Evolutionary conservation across 2,113 vertebrate species (phyloP).

Genomic region (Sinocyclocheilus rhinocerous): DNA sequence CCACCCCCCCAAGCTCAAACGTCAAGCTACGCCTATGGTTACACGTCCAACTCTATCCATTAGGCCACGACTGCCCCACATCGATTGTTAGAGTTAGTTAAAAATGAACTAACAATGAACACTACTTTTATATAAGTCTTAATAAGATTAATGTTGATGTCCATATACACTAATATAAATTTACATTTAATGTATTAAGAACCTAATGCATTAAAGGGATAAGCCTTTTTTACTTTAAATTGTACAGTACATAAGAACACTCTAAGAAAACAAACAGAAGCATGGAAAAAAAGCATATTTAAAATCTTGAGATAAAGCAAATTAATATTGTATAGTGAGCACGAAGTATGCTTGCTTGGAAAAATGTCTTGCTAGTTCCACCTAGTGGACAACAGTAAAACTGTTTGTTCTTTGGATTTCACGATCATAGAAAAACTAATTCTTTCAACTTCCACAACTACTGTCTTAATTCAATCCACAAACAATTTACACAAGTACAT

Average conservation of each 20-base stretch:
- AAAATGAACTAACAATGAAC: not conserved
- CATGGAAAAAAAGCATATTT: not conserved
- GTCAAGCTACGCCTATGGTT: no score
- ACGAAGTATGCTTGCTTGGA: not conserved
- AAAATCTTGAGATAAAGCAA: not conserved
- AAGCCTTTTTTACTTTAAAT: not conserved
- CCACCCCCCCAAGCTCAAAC: no score
- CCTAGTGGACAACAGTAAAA: slow-evolving; percentile 32
- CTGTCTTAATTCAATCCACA: not conserved
- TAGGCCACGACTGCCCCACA: no score
- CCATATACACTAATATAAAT: no score
- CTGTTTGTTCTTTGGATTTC: not conserved
- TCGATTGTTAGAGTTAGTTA: not conserved
- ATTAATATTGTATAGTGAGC: not conserved
- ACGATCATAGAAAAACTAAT: not conserved
- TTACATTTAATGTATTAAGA: not conserved
- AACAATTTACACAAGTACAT: not conserved
- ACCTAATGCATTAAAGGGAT: no score
- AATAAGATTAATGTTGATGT: not conserved
- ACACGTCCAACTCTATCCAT: no score
- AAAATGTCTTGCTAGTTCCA: slow-evolving; percentile 12
- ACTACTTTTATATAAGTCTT: not conserved
- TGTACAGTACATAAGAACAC: not conserved
- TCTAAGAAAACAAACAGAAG: not conserved
- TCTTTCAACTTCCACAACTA: not conserved